Conservation (phyloP, 2,888 invertebrate genomes). For the Polydrusus tereticollis region DNA sequence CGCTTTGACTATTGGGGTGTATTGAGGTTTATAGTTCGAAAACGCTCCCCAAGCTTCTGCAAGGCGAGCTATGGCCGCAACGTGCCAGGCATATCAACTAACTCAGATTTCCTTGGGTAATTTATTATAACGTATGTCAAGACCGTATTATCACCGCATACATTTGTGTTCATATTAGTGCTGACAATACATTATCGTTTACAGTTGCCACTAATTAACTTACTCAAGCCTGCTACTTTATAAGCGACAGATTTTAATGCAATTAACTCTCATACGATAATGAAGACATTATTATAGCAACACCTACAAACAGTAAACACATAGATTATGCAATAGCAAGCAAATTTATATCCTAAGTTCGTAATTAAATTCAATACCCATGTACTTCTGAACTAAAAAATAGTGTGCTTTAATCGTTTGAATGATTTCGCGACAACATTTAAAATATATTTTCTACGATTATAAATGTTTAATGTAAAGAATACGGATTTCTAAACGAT, state of each 20-base stretch:
- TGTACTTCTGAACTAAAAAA: too few species aligned
- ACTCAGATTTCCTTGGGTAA: not conserved
- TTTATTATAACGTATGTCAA: not conserved
- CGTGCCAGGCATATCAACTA: not conserved
- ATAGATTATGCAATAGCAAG: not conserved
- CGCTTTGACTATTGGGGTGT: too few species aligned
- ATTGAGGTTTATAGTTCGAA: too few species aligned
- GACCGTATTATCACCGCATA: not conserved
- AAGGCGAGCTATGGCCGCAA: not conserved
- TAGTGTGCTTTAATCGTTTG: too few species aligned
- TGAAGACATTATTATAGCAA: not conserved
- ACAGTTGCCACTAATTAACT: constrained; percentile 12
- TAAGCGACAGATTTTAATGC: not conserved
- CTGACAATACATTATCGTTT: constrained; percentile 15
- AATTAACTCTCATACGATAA: not conserved
- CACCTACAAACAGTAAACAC: not conserved
- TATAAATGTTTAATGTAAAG: not conserved
- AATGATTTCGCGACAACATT: not conserved
- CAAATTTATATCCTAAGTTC: not conserved
- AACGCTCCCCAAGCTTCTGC: too few species aligned
- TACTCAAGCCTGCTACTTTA: not conserved
- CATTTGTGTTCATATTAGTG: not conserved
- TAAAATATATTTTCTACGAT: not conserved
- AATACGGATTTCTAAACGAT: not conserved
- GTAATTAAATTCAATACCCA: too few species aligned